Evolutionary conservation across 2,888 invertebrate species (phyloP).

Genomic region (Crossocerus cetratus): DNA sequence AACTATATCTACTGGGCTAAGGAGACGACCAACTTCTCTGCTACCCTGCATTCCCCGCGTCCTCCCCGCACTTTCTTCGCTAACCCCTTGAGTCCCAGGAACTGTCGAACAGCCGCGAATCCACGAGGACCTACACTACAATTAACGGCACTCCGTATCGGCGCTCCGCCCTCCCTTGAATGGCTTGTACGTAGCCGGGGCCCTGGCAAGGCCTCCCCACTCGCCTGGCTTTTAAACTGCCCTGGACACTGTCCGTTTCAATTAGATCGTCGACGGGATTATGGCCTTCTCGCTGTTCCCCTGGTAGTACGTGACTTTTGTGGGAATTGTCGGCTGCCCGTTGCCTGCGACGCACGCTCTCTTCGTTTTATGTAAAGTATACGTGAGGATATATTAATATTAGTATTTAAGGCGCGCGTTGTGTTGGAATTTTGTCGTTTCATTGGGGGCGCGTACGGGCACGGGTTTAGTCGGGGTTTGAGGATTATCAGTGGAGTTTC

Average conservation of each 20-base stretch:
- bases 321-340: too few relatives aligned
- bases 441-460: too few relatives aligned
- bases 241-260: background rate
- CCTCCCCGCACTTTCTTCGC: background rate
- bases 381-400: too few relatives aligned
- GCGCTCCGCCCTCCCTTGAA: conserved; percentile 18
- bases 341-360: too few relatives aligned
- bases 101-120: conserved; percentile 22
- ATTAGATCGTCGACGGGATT: background rate
- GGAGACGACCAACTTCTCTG: conserved; percentile 58
- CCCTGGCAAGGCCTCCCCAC: too few relatives aligned
- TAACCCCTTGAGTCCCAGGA: background rate
- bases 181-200: too few relatives aligned
- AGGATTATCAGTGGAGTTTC: too few relatives aligned
- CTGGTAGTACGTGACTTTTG: too few relatives aligned
- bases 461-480: too few relatives aligned
- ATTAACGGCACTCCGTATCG: conserved; percentile 57
- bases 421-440: too few relatives aligned
- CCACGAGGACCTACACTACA: conserved; percentile 29
- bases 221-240: background rate
- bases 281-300: background rate
- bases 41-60: conserved; percentile 16
- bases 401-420: too few relatives aligned
- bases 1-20: conserved; percentile 53
- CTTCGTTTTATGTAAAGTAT: too few relatives aligned